Evolutionary conservation across 2,113 vertebrate species (phyloP).

Genomic region (Saguinus imperator): DNA sequence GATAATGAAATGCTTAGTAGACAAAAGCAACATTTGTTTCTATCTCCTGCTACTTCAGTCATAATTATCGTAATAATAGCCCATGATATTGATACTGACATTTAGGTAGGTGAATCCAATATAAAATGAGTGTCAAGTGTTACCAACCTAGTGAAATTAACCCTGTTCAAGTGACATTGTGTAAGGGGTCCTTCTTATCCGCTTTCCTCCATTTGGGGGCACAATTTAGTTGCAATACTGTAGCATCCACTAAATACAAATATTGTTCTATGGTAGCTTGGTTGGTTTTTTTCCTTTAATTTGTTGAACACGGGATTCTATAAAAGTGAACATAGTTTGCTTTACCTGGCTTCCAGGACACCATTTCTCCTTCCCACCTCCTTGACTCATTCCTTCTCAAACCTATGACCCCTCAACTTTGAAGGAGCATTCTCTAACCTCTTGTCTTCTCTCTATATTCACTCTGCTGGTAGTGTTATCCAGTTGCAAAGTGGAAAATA

Average conservation of each 20-base stretch:
- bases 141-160: neutral
- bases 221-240: slow-evolving; percentile 6
- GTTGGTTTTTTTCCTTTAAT: neutral
- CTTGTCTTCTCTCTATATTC: neutral
- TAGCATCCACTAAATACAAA: neutral
- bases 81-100: neutral
- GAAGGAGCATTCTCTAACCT: neutral
- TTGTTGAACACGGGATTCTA: slow-evolving; percentile 14
- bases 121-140: slow-evolving; percentile 1
- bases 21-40: slow-evolving; percentile 13
- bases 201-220: slow-evolving; percentile 56
- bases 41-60: neutral
- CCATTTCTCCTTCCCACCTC: neutral
- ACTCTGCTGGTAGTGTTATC: neutral
- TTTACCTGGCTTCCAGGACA: neutral
- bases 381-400: neutral
- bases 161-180: neutral
- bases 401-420: neutral
- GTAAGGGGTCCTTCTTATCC: neutral
- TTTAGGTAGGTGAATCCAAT: neutral
- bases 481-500: neutral
- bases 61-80: neutral
- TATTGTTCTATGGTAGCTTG: neutral
- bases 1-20: neutral
- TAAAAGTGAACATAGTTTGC: slow-evolving; percentile 7